phyloP scores from a whole-genome alignment of 2,797 vertebrate genomes.

The Denticeps clupeoides region DNA sequence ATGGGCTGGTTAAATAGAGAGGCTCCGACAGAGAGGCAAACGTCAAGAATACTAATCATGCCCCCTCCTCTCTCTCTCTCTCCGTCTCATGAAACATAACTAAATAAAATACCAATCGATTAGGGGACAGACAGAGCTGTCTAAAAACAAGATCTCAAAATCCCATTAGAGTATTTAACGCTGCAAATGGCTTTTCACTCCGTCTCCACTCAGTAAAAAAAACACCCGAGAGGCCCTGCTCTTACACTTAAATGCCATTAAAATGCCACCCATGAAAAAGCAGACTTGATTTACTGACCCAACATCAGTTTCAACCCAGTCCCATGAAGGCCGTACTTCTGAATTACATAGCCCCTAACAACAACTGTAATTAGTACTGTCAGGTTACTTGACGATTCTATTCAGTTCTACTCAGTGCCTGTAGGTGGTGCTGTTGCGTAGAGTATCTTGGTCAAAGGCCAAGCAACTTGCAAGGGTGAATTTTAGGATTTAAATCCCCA shows the following conservation, averaged over 20 bases:
- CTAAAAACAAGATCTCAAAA: constrained; percentile 1
- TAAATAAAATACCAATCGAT: background rate
- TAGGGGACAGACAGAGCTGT: background rate
- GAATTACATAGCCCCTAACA: constrained; percentile 17
- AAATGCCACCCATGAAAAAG: background rate
- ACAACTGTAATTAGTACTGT: background rate
- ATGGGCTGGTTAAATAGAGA: background rate
- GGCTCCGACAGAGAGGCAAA: background rate
- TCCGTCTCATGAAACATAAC: background rate
- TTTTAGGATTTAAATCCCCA: too few species aligned
- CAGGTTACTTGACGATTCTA: background rate
- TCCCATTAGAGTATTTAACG: background rate
- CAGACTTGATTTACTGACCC: constrained; percentile 11
- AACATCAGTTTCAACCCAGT: constrained; percentile 1
- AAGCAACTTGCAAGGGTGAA: too few species aligned
- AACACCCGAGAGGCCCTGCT: background rate
- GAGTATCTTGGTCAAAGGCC: constrained; percentile 13
- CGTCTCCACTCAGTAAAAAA: background rate
- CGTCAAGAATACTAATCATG: background rate
- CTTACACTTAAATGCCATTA: background rate
- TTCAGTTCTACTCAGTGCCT: constrained; percentile 31
- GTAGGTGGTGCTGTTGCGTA: constrained; percentile 45
- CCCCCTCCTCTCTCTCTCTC: background rate
- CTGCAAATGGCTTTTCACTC: background rate
- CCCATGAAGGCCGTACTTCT: constrained; percentile 14